Percentiles rank a stretch among this genome's conserved stretches.
phyloP scores from a whole-genome alignment of 2,797 vertebrate species.

The Craterocephalus amniculus region DNA sequence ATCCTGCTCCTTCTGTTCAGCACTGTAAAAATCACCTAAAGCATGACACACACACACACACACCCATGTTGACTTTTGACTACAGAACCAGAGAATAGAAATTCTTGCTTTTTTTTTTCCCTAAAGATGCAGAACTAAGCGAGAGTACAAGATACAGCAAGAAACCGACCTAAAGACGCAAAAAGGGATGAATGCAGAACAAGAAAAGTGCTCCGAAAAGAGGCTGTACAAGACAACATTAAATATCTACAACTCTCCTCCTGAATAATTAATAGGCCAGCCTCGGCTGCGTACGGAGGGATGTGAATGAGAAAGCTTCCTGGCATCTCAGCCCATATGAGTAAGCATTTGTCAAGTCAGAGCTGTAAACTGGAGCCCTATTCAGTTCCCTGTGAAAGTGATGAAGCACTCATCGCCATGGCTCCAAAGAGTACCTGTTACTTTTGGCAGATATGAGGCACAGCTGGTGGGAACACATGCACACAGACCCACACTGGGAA shows the following conservation, averaged over 20 bases:
- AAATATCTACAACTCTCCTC: conserved; percentile 75
- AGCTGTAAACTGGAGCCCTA: conserved; percentile 66
- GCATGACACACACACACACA: conserved; percentile 41
- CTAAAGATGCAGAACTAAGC: conserved; percentile 28
- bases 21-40: conserved; percentile 65
- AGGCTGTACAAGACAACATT: conserved; percentile 70
- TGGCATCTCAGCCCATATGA: conserved; percentile 76
- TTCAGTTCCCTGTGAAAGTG: conserved; percentile 32
- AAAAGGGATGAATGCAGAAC: conserved; percentile 29
- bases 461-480: conserved; percentile 29
- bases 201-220: conserved; percentile 35
- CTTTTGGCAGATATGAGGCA: conserved; percentile 41
- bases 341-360: conserved; percentile 69
- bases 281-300: conserved; percentile 55
- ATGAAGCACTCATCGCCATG: conserved; percentile 52
- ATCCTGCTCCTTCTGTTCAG: conserved; percentile 61
- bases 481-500: conserved; percentile 9
- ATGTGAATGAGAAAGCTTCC: conserved; percentile 67
- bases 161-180: conserved; percentile 31
- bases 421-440: conserved; percentile 43
- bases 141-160: conserved; percentile 33
- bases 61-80: conserved; percentile 34
- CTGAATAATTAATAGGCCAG: conserved; percentile 77
- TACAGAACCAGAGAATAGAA: conserved; percentile 26
- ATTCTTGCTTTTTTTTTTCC: conserved; percentile 20